These are phyloP conservation scores for Ambastaia sidthimunki DNA, from an alignment of 2,797 vertebrate genomes.

Conservation along the genomic window DNA sequence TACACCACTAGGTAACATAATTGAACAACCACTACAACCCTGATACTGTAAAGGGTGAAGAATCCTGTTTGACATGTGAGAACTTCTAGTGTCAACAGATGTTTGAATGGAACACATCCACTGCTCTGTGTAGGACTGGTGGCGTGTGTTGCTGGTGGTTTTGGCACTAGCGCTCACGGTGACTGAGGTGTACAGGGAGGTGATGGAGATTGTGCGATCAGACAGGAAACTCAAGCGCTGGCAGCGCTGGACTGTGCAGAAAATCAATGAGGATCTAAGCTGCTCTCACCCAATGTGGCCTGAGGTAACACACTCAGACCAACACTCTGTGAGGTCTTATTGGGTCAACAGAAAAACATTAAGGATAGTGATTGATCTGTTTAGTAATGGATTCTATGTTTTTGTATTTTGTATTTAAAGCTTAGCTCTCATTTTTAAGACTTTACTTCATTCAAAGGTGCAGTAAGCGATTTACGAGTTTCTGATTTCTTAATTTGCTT, in stretches of 20 bases:
- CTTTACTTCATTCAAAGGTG: too few species aligned
- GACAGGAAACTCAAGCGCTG: conserved; percentile 61
- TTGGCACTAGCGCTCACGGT: conserved; percentile 67
- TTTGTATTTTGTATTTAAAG: not conserved
- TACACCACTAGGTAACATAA: not conserved
- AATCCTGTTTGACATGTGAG: not conserved
- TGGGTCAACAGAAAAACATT: not conserved
- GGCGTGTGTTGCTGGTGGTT: conserved; percentile 68
- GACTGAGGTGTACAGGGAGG: conserved; percentile 69
- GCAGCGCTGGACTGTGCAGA: conserved; percentile 61
- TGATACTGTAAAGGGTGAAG: not conserved
- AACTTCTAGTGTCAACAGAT: not conserved
- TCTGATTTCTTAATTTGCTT: not conserved
- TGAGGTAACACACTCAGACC: conserved; percentile 60
- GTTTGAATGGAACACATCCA: not conserved
- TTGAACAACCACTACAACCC: not conserved
- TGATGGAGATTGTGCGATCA: conserved; percentile 67
- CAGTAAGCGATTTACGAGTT: too few species aligned
- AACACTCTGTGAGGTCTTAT: not conserved
- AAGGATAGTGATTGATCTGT: not conserved
- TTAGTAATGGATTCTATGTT: not conserved
- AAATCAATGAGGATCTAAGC: conserved; percentile 65
- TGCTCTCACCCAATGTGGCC: conserved; percentile 77
- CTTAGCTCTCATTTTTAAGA: not conserved
- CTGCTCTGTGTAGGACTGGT: conserved; percentile 70